Conservation (phyloP, 1,140 invertebrate genomes). For the Drosophila auraria region DNA sequence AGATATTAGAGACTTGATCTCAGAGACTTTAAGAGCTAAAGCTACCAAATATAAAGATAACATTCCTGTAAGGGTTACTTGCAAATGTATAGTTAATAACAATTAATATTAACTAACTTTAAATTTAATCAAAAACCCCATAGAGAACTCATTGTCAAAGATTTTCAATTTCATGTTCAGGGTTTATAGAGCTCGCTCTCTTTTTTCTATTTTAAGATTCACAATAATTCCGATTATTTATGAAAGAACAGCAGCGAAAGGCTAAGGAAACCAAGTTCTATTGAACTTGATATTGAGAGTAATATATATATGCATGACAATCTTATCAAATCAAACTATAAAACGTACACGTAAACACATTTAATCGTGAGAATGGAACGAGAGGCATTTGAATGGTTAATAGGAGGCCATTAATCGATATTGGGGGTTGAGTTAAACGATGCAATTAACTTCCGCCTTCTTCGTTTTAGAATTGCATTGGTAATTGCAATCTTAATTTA, state of each 20-base stretch:
- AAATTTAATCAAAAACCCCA: too few species aligned
- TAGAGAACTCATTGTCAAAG: too few species aligned
- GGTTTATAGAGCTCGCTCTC: too few species aligned
- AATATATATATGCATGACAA: slow-evolving; percentile 2
- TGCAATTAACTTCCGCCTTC: slow-evolving; percentile 14
- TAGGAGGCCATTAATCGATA: slow-evolving; percentile 13
- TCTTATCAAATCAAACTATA: slow-evolving; percentile 22
- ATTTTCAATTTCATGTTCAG: too few species aligned
- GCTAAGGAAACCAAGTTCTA: background rate
- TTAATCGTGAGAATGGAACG: slow-evolving; percentile 1
- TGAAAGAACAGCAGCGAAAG: background rate
- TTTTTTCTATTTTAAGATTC: too few species aligned
- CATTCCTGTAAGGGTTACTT: too few species aligned
- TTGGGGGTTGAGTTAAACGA: slow-evolving; percentile 7
- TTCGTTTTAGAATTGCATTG: background rate
- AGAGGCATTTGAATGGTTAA: slow-evolving; percentile 6
- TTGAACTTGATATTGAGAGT: slow-evolving; percentile 16
- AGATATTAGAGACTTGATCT: too few species aligned
- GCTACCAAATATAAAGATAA: too few species aligned
- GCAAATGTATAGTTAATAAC: too few species aligned
- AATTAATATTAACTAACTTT: too few species aligned
- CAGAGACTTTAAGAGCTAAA: too few species aligned
- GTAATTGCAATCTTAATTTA: slow-evolving; percentile 3
- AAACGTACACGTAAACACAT: slow-evolving; percentile 12
- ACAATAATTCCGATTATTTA: background rate